Base-by-base conservation (phyloP, 2,113 vertebrate genomes). In the Pedetes capensis region DNA sequence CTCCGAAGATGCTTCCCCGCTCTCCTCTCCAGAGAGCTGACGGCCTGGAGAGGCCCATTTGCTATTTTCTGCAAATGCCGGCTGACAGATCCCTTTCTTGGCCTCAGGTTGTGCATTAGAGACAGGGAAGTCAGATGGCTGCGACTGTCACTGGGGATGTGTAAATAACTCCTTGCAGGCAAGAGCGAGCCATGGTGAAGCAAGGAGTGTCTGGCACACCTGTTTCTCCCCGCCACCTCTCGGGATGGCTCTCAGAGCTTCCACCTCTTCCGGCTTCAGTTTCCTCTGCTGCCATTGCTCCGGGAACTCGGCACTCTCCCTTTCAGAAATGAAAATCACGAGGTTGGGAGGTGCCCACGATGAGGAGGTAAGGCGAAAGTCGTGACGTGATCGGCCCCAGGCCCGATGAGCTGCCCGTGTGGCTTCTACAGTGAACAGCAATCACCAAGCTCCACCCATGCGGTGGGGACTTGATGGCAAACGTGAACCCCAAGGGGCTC, bases 51-150 rank as follows among this genome's bases (percentile, higher is more conserved):
- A 37, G 51, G 61, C 51, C 89, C 11, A 5, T 37, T 55, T 7
- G 53, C 94, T 93, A 47, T 79, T 93, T 94, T 79, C 8, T 90
- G 57, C 92, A 87, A 82, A 89, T 57, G 78, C 94, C 75, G 34
- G 69, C 61, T 85, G 89, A 87, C 44, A 75, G 74, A 71, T 83
- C 80, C 55, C 44, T 59, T 85, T 69, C 89, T 64, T 63, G 63
- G 95, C 87, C 82, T 87, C 0, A 0, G 84, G 37, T 8, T 86
- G 47, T 55, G 18, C 75, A 3, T 68, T 32, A 63, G 75, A 87
- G 90, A 89, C 47, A 29, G 66, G 69, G 74, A 74, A 89, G 8
- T 7, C 16, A 69, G 75, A 71, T 9, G 8, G 84, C 90, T 78
- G 32, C 32, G 93, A 59, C 95, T 78, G 79, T 91, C 95, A 75